A percentile compares a stretch with the other conserved stretches of the same genome.
These are phyloP conservation scores for Lycia hirtaria DNA, from an alignment of 2,888 invertebrate species.

Conservation along the genomic window DNA sequence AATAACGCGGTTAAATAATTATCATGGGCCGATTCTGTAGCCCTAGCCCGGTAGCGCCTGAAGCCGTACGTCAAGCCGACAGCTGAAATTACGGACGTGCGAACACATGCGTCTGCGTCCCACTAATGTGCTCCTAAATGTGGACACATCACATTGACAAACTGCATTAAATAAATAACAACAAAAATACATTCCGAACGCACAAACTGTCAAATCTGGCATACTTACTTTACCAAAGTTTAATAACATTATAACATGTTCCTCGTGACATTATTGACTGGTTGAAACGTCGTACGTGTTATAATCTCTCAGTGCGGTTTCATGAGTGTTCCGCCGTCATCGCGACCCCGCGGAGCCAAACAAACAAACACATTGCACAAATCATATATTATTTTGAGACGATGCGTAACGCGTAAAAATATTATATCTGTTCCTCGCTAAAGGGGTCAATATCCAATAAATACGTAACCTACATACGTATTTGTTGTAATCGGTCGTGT, in stretches of 20 bases:
- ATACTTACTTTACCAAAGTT: not conserved
- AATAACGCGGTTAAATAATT: slow-evolving; percentile 7
- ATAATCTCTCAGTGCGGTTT: slow-evolving; percentile 6
- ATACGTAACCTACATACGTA: slow-evolving; percentile 32
- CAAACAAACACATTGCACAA: slow-evolving; percentile 24
- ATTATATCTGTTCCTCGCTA: slow-evolving; percentile 41
- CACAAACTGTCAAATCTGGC: not conserved
- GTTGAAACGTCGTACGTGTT: not conserved
- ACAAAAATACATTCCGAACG: not conserved
- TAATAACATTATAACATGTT: not conserved
- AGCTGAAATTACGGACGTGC: slow-evolving; percentile 15
- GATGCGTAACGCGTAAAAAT: slow-evolving; percentile 39
- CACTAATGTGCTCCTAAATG: slow-evolving; percentile 1
- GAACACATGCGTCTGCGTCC: slow-evolving; percentile 15
- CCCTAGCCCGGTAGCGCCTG: slow-evolving; percentile 6
- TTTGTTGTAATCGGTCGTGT: slow-evolving; percentile 37
- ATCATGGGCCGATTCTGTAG: slow-evolving; percentile 6
- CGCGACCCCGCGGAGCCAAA: slow-evolving; percentile 9
- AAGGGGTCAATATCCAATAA: slow-evolving; percentile 55
- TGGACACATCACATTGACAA: slow-evolving; percentile 20
- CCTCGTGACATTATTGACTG: not conserved
- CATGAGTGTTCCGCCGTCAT: not conserved
- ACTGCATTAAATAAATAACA: slow-evolving; percentile 12
- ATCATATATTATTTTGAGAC: slow-evolving; percentile 35
- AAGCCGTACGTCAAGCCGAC: slow-evolving; percentile 15